Base-by-base conservation (phyloP, 2,888 invertebrate genomes). In the Diloba caeruleocephala region DNA sequence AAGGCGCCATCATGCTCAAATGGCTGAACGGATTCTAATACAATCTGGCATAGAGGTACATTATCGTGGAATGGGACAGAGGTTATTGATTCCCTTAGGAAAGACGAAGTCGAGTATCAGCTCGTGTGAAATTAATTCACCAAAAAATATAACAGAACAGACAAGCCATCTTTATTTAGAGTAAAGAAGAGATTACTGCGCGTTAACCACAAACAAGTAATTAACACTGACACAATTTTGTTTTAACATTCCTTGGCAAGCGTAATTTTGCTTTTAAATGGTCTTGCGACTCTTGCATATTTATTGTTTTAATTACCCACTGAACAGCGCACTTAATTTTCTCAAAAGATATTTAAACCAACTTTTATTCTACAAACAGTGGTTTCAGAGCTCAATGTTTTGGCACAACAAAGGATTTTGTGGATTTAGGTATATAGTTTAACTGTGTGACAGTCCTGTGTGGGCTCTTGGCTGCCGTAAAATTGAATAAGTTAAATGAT, bases 281-380 rank as follows among this genome's bases (percentile, higher is more conserved):
- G 59, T 17, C 19, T 37, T 54, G 38, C 5, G 13, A 26, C 13
- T 53, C 51, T 32, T 10, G 17, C 31, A 31, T 70, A 64, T 69
- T 74, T 66, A 56, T 60, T 56, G 62, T 62, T 70, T 70, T 74
- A 60, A 73, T 73, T 74, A 58, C 51, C 28, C 10, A 36, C 15
- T 28, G 25, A 34, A 26, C 3, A 32, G 32, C 44, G 50, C 26
- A 53, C 53, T 61, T 59, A 33, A 62, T 72, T 62, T 31, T 42
- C 29, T 43, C 34, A 26, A 46, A 62, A 54, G 13, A 14, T 48
- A 36, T 59, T 63, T 48, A 41, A 65, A 48, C 48, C 44, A 53
- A 31, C 26, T 46, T 43, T 57, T 56, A 39, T 62, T 66, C 28
- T 23, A 25, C 45, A 31, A 44, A 44, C 26, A 67, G 28, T 3